Conservation (phyloP, 2,797 vertebrate genomes). For the Pseudomugil gertrudae region DNA sequence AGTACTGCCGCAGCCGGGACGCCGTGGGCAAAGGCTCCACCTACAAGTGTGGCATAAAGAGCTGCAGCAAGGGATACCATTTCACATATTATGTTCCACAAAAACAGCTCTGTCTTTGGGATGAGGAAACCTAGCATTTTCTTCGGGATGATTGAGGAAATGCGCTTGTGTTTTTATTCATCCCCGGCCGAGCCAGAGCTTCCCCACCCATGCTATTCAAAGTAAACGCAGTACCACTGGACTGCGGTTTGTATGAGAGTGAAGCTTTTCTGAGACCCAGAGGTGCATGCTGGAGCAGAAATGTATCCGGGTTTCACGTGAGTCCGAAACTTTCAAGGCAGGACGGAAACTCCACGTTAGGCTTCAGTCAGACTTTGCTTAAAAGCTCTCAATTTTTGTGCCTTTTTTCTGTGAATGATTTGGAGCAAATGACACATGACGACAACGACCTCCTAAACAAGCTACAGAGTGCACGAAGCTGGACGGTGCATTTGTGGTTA, state of each 20-base stretch:
- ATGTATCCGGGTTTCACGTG: conserved; percentile 51
- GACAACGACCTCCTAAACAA: conserved; percentile 54
- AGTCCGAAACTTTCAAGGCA: conserved; percentile 61
- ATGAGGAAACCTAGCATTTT: conserved; percentile 88
- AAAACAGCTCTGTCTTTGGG: conserved; percentile 95
- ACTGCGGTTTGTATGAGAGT: conserved; percentile 41
- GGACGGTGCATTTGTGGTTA: conserved; percentile 37
- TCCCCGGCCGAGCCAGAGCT: conserved; percentile 22
- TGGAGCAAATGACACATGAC: conserved; percentile 42
- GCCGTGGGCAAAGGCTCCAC: conserved; percentile 82
- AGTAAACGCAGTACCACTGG: conserved; percentile 43
- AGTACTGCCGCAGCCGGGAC: conserved; percentile 92
- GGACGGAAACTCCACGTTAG: conserved; percentile 19
- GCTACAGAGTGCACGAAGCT: conserved; percentile 43
- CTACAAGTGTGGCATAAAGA: conserved; percentile 98
- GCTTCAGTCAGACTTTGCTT: conserved; percentile 33
- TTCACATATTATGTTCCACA: conserved; percentile 92
- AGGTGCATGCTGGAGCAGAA: conserved; percentile 39
- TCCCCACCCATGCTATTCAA: conserved; percentile 38
- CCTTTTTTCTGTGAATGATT: conserved; percentile 38
- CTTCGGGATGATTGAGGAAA: conserved; percentile 23
- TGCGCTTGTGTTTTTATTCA: neutral
- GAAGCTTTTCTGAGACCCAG: conserved; percentile 50
- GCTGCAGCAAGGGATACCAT: conserved; percentile 94
- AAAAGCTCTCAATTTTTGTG: conserved; percentile 54